Evolutionary conservation across 2,113 vertebrate genomes (phyloP).

Genomic region (Eolophus roseicapilla): DNA sequence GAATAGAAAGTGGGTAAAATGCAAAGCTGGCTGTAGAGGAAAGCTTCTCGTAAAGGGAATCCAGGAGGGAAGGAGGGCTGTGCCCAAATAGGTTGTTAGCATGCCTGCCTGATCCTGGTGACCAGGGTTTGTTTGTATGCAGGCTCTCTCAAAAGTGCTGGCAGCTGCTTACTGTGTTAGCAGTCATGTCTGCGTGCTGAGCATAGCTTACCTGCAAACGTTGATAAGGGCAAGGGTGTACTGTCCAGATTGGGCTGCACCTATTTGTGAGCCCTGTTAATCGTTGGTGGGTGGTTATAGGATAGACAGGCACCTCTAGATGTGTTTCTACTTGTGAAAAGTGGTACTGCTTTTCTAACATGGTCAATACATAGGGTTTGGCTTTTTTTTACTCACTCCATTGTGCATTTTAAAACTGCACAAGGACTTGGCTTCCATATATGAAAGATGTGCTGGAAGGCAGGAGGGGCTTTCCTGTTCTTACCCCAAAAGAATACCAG

Average conservation of each 20-base stretch:
- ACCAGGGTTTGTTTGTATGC: neutral
- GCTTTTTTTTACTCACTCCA: neutral
- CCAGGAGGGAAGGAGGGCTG: neutral
- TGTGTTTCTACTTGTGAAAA: neutral
- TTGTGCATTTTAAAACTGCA: neutral
- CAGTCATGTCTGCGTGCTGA: neutral
- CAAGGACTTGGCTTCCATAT: neutral
- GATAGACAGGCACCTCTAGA: neutral
- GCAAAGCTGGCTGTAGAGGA: neutral
- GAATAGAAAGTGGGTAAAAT: slow-evolving; percentile 34
- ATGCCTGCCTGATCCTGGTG: neutral
- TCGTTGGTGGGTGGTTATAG: neutral
- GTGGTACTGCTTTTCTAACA: neutral
- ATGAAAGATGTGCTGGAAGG: neutral
- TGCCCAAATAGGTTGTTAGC: neutral
- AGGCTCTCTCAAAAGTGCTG: neutral
- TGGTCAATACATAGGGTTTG: neutral
- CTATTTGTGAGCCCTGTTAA: neutral
- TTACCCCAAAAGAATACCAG: neutral
- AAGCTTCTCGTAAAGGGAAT: slow-evolving; percentile 4
- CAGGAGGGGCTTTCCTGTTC: neutral
- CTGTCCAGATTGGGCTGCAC: neutral
- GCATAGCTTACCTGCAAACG: neutral
- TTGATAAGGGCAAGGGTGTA: neutral
- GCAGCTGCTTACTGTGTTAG: neutral